These are phyloP conservation scores for Myopa testacea DNA, from an alignment of 2,888 invertebrate species.

Conservation along the genomic window DNA sequence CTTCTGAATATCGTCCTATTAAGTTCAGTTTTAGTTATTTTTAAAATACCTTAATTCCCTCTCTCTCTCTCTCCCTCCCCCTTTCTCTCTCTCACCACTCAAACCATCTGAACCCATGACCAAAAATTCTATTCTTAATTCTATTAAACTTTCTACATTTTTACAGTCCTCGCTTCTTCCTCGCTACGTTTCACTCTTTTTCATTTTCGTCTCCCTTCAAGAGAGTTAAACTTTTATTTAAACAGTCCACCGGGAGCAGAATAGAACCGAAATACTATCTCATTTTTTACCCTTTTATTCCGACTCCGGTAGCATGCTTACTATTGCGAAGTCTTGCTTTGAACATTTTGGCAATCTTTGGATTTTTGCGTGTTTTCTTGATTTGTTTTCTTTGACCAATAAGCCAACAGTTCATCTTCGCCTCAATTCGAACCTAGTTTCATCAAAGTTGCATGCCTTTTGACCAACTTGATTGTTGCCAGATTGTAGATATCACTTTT, in stretches of 20 bases:
- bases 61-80: too few species aligned
- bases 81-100: too few species aligned
- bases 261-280: not conserved
- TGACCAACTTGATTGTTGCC: conserved; percentile 39
- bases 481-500: conserved; percentile 13
- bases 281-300: not conserved
- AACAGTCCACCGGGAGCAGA: not conserved
- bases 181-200: not conserved
- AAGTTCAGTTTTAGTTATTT: too few species aligned
- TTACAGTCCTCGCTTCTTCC: too few species aligned
- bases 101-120: too few species aligned
- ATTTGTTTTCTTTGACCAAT: not conserved
- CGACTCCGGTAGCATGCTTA: not conserved
- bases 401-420: conserved; percentile 27
- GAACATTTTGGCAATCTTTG: not conserved
- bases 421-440: conserved; percentile 24
- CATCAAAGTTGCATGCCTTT: conserved; percentile 40
- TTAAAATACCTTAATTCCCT: too few species aligned
- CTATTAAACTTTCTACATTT: too few species aligned
- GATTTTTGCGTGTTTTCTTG: too few species aligned
- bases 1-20: too few species aligned
- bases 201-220: not conserved
- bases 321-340: not conserved
- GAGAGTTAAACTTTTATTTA: not conserved
- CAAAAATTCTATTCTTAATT: too few species aligned